phyloP scores from a whole-genome alignment of 2,113 vertebrate genomes.

The Salvator merianae region DNA sequence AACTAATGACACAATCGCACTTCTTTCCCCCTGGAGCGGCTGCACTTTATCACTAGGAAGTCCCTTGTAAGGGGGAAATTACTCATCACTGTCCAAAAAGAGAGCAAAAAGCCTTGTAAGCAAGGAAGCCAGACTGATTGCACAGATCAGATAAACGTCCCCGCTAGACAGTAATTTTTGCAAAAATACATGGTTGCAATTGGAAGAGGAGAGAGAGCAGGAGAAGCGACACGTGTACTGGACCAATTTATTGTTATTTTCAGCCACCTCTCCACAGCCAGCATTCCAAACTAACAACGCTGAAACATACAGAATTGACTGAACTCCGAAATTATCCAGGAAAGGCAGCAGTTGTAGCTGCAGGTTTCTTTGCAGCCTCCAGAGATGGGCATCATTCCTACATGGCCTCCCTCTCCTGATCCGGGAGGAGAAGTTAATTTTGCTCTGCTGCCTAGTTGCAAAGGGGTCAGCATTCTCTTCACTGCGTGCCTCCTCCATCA shows the following conservation, averaged over 20 bases:
- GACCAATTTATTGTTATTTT: neutral
- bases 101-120: slow-evolving; percentile 9
- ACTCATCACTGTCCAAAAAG: neutral
- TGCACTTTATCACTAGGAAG: slow-evolving; percentile 39
- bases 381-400: neutral
- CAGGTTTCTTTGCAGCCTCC: neutral
- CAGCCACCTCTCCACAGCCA: neutral
- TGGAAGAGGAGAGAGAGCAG: neutral
- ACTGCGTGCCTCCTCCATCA: neutral
- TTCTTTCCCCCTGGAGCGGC: neutral
- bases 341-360: fast-evolving
- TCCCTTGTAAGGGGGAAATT: neutral
- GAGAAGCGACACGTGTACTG: neutral
- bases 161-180: neutral
- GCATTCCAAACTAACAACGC: slow-evolving; percentile 11
- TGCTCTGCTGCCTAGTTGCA: neutral
- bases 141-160: slow-evolving; percentile 8
- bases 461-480: neutral
- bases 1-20: slow-evolving; percentile 2
- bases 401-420: neutral
- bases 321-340: slow-evolving; percentile 14
- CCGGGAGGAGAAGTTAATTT: neutral
- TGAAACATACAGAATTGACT: neutral
- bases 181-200: neutral
- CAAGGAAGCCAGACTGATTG: slow-evolving; percentile 33